These are phyloP conservation scores for Drosophila pruinosa DNA, from an alignment of 1,140 invertebrate species.

Conservation along the genomic window DNA sequence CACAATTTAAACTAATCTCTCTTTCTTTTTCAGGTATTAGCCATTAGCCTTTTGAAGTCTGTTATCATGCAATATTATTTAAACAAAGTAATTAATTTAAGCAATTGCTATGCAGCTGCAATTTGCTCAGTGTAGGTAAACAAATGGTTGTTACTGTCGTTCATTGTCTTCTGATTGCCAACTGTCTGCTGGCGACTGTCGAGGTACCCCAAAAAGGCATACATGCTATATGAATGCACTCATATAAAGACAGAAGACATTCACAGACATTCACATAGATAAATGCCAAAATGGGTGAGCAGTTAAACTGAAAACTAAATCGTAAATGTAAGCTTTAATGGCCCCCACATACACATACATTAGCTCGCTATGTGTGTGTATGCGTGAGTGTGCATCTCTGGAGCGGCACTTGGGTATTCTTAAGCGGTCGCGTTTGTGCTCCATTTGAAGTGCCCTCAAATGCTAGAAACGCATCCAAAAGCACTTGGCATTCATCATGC, in stretches of 20 bases:
- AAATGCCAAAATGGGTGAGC: slow-evolving; percentile 16
- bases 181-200: neutral
- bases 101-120: neutral
- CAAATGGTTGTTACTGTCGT: neutral
- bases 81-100: too few species aligned
- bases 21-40: too few species aligned
- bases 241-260: neutral
- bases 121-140: slow-evolving; percentile 31
- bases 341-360: slow-evolving; percentile 10
- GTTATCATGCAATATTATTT: too few species aligned
- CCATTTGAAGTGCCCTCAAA: slow-evolving; percentile 74
- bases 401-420: slow-evolving; percentile 60
- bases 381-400: neutral
- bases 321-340: slow-evolving; percentile 65
- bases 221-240: slow-evolving; percentile 4
- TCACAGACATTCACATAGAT: neutral
- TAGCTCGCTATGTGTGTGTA: neutral
- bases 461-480: slow-evolving; percentile 32
- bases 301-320: slow-evolving; percentile 71
- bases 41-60: too few species aligned
- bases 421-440: slow-evolving; percentile 76
- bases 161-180: slow-evolving; percentile 20
- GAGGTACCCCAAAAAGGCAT: slow-evolving; percentile 6
- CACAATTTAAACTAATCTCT: too few species aligned
- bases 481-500: slow-evolving; percentile 67